Evolutionary conservation across 1,140 invertebrate species (phyloP), one percentile per base, ranked within the genome.

Genomic region (Pseudomyrmex sp.): DNA sequence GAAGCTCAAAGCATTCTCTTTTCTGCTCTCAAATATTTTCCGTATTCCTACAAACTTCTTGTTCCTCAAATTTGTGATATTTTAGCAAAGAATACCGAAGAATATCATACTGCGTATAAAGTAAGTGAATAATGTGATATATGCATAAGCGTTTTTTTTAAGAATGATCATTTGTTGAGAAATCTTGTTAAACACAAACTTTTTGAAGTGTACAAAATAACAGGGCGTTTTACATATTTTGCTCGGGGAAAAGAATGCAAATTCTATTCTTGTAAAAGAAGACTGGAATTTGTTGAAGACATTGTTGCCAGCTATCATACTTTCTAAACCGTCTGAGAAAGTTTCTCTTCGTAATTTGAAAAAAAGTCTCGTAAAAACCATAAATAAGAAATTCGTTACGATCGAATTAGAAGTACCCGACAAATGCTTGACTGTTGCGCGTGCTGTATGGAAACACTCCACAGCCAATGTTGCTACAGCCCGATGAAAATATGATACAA

Each of bases 141-240:
- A 18, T 15, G 0, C 1, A 50, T 10, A 72, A 12, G 13, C 4
- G 1, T 18, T n/a, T 1, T 48, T 2, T 70, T 72, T 26, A 56
- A 75, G 26, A 26, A 13, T 46, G 46, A 69, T 20, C 12, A 61
- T 58, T 48, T 23, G 12, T n/a, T 62, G 18, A 50, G 8, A 4
- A 52, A 18, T 50, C 26, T 26, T 26, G 26, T 26, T 68, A 35
- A 12, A 59, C 26, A 8, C 61, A 72, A 75, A 54, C 26, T 63
- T 75, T 44, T 48, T n/a, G 62, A 61, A 48, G 13, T 26, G 44
- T 52, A 66, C 0, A 3, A n/a, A 58, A 26, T 1, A 59, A 72
- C 76, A 96, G 96, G 98, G 98, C 50, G 95, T 96, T 9, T 92
- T 99, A 18, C 97, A 97, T 93, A 95, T 98, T 26, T 92, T 99